These are phyloP conservation scores for Lepeophtheirus salmonis DNA, from an alignment of 1,140 invertebrate genomes.

Conservation along the genomic window DNA sequence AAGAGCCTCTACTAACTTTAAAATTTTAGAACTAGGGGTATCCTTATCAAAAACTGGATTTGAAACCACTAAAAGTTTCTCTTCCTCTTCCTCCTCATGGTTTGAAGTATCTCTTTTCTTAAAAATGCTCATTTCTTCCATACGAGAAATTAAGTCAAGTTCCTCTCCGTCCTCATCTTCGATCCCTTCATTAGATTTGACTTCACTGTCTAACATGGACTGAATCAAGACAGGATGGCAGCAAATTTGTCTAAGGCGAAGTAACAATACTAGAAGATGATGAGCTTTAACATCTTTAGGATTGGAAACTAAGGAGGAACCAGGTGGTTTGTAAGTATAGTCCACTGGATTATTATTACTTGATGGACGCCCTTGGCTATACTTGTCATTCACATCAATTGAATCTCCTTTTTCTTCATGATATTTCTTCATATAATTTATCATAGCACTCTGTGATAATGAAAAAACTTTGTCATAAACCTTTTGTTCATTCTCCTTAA, in stretches of 20 bases:
- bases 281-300: constrained; percentile 38
- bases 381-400: no score
- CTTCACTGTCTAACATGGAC: constrained; percentile 30
- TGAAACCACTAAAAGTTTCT: constrained; percentile 11
- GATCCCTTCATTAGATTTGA: constrained; percentile 25
- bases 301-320: no score
- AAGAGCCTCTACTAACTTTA: constrained; percentile 8
- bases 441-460: constrained; percentile 28
- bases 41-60: constrained; percentile 17
- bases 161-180: constrained; percentile 27
- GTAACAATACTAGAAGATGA: constrained; percentile 55
- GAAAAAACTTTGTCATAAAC: constrained; percentile 38
- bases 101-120: constrained; percentile 25
- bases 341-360: no score
- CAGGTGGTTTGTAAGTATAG: no score
- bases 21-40: constrained; percentile 14
- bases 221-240: constrained; percentile 63
- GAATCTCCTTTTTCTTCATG: constrained; percentile 35
- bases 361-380: no score
- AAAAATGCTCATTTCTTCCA: constrained; percentile 36
- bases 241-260: constrained; percentile 69
- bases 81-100: constrained; percentile 36
- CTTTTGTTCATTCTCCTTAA: constrained; percentile 47
- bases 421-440: constrained; percentile 25
- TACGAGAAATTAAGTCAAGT: constrained; percentile 38